phyloP scores from a whole-genome alignment of 2,888 invertebrate genomes.

The Tetrapedia diversipes region DNA sequence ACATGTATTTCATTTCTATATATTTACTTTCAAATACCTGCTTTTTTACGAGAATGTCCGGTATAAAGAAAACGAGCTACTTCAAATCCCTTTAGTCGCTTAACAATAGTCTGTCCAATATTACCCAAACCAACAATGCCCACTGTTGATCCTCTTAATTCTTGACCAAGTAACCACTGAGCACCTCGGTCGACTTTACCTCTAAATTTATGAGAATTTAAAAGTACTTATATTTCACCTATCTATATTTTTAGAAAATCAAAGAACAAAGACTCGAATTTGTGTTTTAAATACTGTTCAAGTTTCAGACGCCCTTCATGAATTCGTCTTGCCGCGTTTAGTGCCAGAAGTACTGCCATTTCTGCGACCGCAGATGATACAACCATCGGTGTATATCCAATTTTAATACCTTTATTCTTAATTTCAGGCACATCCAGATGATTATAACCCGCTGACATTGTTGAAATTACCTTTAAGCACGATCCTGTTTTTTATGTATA shows the following conservation, averaged over 20 bases:
- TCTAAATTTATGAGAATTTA: conserved; percentile 45
- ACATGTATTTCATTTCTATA: neutral
- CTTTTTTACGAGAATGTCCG: conserved; percentile 84
- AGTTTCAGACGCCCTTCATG: conserved; percentile 89
- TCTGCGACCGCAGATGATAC: conserved; percentile 92
- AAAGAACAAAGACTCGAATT: neutral
- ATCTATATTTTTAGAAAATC: neutral
- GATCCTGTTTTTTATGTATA: conserved; percentile 84
- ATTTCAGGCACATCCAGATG: conserved; percentile 90
- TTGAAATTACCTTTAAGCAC: conserved; percentile 89
- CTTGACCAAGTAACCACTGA: conserved; percentile 91
- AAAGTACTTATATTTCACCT: too few relatives aligned
- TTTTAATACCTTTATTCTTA: conserved; percentile 87
- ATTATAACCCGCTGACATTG: conserved; percentile 95
- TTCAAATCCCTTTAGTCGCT: conserved; percentile 89
- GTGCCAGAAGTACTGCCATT: conserved; percentile 89
- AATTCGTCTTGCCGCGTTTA: conserved; percentile 90
- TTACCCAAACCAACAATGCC: conserved; percentile 93
- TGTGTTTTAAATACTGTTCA: conserved; percentile 84
- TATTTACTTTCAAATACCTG: conserved; percentile 59
- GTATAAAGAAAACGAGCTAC: conserved; percentile 89
- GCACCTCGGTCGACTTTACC: conserved; percentile 86
- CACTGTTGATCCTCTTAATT: conserved; percentile 90
- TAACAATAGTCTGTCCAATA: conserved; percentile 90
- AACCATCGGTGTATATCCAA: conserved; percentile 92